Conservation (phyloP, 2,113 vertebrate genomes). For the Tupaia chinensis region DNA sequence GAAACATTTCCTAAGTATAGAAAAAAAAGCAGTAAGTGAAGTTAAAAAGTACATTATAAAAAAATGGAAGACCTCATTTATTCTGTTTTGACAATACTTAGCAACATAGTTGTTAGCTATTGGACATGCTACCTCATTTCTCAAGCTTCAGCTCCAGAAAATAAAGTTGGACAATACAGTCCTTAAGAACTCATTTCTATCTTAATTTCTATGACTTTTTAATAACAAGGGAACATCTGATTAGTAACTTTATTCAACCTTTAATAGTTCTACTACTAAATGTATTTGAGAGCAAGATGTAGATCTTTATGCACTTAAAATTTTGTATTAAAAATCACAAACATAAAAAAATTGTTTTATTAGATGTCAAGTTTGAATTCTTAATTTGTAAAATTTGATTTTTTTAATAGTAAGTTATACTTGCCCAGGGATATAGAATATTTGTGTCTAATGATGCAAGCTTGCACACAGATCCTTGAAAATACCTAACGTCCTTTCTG, state of each 20-base stretch:
- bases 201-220: not conserved
- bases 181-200: not conserved
- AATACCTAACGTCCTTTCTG: not conserved
- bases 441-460: not conserved
- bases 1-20: not conserved
- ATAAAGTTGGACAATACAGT: not conserved
- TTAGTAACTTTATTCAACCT: not conserved
- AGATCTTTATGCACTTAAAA: not conserved
- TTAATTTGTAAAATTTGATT: slow-evolving; percentile 20
- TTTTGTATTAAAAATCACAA: not conserved
- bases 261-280: not conserved
- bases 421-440: not conserved
- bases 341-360: slow-evolving; percentile 18
- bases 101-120: not conserved
- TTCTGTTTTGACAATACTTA: not conserved
- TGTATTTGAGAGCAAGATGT: not conserved
- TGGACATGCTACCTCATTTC: not conserved
- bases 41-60: not conserved
- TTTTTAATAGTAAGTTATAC: not conserved
- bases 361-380: not conserved
- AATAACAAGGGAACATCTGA: not conserved
- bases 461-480: not conserved
- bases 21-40: not conserved
- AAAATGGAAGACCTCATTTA: not conserved
- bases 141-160: not conserved